These are phyloP conservation scores for Callimorpha dominula DNA, from an alignment of 2,888 invertebrate genomes.

Conservation along the genomic window DNA sequence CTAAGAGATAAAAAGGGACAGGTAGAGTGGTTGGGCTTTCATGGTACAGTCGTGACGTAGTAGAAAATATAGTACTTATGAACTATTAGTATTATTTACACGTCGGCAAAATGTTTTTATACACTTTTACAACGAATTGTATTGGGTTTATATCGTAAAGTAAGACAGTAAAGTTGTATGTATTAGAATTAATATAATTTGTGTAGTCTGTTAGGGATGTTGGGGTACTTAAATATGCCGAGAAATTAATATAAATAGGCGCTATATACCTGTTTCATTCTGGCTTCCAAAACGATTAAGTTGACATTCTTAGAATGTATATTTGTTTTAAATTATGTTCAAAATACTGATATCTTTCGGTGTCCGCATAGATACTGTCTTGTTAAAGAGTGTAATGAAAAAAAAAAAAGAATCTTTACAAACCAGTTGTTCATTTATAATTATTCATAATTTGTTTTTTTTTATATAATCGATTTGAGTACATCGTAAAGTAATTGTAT, in stretches of 20 bases:
- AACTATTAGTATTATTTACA: constrained; percentile 68
- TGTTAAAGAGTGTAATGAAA: background rate
- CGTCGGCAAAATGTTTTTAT: constrained; percentile 76
- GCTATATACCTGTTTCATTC: constrained; percentile 40
- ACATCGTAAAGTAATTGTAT: constrained; percentile 29
- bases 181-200: constrained; percentile 42
- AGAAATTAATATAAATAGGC: constrained; percentile 39
- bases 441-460: constrained; percentile 8
- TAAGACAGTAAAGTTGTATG: constrained; percentile 26
- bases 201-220: constrained; percentile 37
- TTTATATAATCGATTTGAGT: constrained; percentile 17
- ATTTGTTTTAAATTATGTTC: constrained; percentile 24
- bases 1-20: background rate
- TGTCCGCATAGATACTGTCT: background rate
- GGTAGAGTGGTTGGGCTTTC: background rate
- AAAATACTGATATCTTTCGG: background rate
- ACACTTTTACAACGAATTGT: constrained; percentile 80
- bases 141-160: constrained; percentile 35
- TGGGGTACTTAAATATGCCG: constrained; percentile 52
- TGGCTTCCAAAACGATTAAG: constrained; percentile 61
- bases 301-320: constrained; percentile 65
- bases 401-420: background rate
- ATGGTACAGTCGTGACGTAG: constrained; percentile 25
- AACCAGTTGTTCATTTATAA: background rate
- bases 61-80: constrained; percentile 66